These are phyloP conservation scores for Ectemnius cavifrons DNA, from an alignment of 2,888 invertebrate genomes.

Conservation along the genomic window DNA sequence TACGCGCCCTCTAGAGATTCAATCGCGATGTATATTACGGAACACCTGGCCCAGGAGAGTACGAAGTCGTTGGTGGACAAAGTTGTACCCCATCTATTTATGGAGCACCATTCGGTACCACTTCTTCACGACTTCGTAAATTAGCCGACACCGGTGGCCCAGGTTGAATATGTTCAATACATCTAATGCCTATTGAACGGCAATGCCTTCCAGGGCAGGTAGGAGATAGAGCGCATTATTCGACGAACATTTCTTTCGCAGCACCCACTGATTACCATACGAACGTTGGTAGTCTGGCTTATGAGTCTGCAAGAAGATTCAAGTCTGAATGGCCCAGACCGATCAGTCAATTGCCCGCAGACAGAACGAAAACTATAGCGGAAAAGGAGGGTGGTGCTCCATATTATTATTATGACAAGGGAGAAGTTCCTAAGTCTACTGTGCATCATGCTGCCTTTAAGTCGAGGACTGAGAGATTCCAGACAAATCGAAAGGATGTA, in stretches of 20 bases:
- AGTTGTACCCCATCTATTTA: slow-evolving; percentile 33
- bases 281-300: slow-evolving; percentile 44
- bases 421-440: slow-evolving; percentile 2
- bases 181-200: no score
- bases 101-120: slow-evolving; percentile 39
- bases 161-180: slow-evolving; percentile 24
- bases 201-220: background rate
- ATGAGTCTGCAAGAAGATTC: slow-evolving; percentile 45
- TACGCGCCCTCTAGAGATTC: slow-evolving; percentile 37
- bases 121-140: slow-evolving; percentile 27
- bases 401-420: background rate
- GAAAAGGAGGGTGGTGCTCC: background rate
- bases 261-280: slow-evolving; percentile 39
- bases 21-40: slow-evolving; percentile 2
- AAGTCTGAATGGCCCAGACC: slow-evolving; percentile 10
- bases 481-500: slow-evolving; percentile 15
- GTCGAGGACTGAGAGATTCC: slow-evolving; percentile 44
- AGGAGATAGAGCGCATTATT: background rate
- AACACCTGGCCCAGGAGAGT: slow-evolving; percentile 42
- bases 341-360: background rate
- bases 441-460: slow-evolving; percentile 62
- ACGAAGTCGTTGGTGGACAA: slow-evolving; percentile 6
- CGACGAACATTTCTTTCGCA: slow-evolving; percentile 8
- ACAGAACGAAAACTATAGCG: background rate
- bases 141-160: background rate